A percentile compares a stretch with the other conserved stretches of the same genome.
These are phyloP conservation scores for Mesochorus sp. DNA, from an alignment of 2,888 invertebrate species.

Conservation along the genomic window DNA sequence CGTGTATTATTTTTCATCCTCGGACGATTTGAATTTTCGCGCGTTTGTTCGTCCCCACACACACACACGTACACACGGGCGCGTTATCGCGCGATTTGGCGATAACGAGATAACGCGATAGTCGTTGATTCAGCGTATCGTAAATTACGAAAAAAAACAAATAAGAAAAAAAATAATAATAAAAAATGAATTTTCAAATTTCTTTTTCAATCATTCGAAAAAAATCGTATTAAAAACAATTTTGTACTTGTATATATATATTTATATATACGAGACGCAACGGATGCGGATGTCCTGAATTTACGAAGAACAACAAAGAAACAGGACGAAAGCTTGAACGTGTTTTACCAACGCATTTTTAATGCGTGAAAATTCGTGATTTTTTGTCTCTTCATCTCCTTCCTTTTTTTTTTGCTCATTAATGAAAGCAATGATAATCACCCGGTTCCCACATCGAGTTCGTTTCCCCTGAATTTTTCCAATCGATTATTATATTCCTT, in stretches of 20 bases:
- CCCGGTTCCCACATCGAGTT: slow-evolving; percentile 67
- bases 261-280: slow-evolving; percentile 73
- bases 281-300: slow-evolving; percentile 64
- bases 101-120: slow-evolving; percentile 55
- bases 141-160: slow-evolving; percentile 23
- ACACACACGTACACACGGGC: slow-evolving; percentile 39
- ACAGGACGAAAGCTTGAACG: slow-evolving; percentile 51
- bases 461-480: slow-evolving; percentile 32
- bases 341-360: background rate
- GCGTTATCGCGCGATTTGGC: slow-evolving; percentile 52
- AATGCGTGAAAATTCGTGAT: background rate
- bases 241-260: slow-evolving; percentile 79
- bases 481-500: slow-evolving; percentile 13
- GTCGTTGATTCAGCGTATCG: slow-evolving; percentile 52
- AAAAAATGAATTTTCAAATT: background rate
- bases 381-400: background rate
- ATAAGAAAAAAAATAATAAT: background rate
- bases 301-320: slow-evolving; percentile 13
- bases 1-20: background rate
- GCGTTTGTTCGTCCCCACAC: slow-evolving; percentile 27
- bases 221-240: slow-evolving; percentile 73
- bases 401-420: slow-evolving; percentile 20
- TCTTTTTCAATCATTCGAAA: slow-evolving; percentile 44
- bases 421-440: slow-evolving; percentile 67
- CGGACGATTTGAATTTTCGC: background rate